Percentiles rank a stretch among this genome's conserved stretches.
phyloP scores from a whole-genome alignment of 2,113 vertebrate species.

The Nibea albiflora region DNA sequence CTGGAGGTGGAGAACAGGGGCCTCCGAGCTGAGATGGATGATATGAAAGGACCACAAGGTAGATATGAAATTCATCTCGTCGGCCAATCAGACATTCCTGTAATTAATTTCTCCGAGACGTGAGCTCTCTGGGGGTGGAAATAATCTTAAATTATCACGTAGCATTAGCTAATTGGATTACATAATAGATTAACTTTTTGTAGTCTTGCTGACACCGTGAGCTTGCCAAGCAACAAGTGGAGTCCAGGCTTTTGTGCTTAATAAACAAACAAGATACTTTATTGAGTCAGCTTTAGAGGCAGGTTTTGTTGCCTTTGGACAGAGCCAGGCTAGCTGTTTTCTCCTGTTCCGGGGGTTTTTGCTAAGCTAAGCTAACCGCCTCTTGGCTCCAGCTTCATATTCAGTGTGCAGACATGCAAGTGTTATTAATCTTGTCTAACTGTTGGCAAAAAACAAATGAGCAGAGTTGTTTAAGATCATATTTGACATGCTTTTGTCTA shows the following conservation, averaged over 20 bases:
- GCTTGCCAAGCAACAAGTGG: no score
- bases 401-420: background rate
- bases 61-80: background rate
- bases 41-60: constrained; percentile 89
- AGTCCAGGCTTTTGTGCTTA: no score
- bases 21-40: constrained; percentile 95
- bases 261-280: no score
- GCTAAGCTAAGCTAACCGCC: background rate
- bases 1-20: constrained; percentile 98
- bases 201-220: no score
- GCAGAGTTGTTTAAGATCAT: background rate
- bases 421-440: background rate
- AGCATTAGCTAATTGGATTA: no score
- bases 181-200: no score
- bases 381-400: background rate
- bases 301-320: background rate
- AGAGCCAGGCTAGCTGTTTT: background rate
- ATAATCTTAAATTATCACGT: no score
- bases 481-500: background rate
- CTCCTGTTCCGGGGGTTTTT: background rate
- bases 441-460: no score
- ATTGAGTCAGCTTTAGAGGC: background rate
- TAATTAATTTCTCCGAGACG: background rate
- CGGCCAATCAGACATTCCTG: background rate
- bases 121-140: background rate